Percentiles rank a stretch among this genome's conserved stretches.
These are phyloP conservation scores for Gallinago nigripennis DNA, from an alignment of 2,797 vertebrate genomes.

Conservation along the genomic window DNA sequence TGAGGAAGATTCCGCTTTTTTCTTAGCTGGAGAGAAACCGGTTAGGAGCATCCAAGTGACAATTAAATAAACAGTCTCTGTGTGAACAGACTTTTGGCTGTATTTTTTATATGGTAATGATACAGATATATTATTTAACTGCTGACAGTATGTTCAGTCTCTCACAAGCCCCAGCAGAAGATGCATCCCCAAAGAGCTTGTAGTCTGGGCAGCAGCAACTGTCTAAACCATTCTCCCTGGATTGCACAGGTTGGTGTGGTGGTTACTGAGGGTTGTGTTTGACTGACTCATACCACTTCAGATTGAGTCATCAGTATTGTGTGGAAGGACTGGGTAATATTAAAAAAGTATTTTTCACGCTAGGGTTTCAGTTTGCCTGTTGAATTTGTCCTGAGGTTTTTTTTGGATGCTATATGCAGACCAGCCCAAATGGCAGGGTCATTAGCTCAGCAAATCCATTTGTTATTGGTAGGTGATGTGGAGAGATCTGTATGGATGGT, in stretches of 20 bases:
- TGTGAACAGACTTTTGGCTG: slow-evolving; percentile 13
- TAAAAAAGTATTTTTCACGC: not conserved
- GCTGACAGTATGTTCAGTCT: slow-evolving; percentile 6
- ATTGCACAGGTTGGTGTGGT: not conserved
- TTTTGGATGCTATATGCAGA: not conserved
- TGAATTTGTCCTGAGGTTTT: not conserved
- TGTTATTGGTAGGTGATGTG: not conserved
- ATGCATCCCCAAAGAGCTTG: not conserved
- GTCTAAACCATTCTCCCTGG: not conserved
- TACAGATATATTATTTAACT: slow-evolving; percentile 29
- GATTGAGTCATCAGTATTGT: not conserved
- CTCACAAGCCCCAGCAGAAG: not conserved
- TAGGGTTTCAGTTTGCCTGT: not conserved
- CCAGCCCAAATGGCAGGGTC: not conserved
- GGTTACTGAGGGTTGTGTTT: not conserved
- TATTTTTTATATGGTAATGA: slow-evolving; percentile 38
- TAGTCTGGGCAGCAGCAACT: not conserved
- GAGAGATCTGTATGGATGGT: not conserved
- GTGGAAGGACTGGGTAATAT: not conserved
- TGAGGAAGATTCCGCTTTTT: not conserved
- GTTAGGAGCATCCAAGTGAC: not conserved
- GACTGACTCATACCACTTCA: not conserved
- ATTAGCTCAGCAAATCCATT: not conserved
- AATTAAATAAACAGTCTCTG: not conserved
- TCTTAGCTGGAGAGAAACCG: not conserved